phyloP scores from a whole-genome alignment of 2,113 vertebrate genomes.

The Salvelinus namaycush region DNA sequence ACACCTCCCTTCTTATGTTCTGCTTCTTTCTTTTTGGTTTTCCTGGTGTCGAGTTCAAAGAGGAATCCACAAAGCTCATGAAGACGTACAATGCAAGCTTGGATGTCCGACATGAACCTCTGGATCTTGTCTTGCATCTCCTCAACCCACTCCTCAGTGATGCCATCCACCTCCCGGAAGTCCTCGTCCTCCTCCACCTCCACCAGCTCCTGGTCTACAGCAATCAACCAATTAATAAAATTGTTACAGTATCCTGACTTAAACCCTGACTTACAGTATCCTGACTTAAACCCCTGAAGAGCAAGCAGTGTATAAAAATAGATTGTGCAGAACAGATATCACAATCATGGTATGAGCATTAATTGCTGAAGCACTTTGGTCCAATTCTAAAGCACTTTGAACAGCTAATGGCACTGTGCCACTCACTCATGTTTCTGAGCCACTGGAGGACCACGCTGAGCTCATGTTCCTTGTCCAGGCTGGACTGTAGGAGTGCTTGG shows the following conservation, averaged over 20 bases:
- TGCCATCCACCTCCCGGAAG: background rate
- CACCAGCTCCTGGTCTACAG: conserved; percentile 7
- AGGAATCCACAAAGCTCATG: conserved; percentile 3
- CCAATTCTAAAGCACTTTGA: too few relatives aligned
- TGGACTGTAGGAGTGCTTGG: conserved; percentile 10
- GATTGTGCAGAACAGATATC: too few relatives aligned
- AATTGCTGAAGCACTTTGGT: too few relatives aligned
- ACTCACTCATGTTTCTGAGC: conserved; percentile 20
- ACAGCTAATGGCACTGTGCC: too few relatives aligned
- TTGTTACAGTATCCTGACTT: too few relatives aligned
- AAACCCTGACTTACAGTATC: too few relatives aligned
- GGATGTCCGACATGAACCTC: background rate
- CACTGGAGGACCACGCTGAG: conserved; percentile 8
- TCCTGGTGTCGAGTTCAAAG: background rate
- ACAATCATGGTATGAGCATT: too few relatives aligned
- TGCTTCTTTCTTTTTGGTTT: background rate
- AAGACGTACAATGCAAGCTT: conserved; percentile 4
- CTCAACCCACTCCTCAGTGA: conserved; percentile 22
- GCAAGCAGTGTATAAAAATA: too few relatives aligned
- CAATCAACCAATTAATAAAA: background rate
- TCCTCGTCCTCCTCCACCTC: background rate
- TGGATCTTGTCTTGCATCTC: conserved; percentile 26
- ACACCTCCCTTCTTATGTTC: conserved; percentile 16
- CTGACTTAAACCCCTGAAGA: too few relatives aligned
- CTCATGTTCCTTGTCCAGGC: conserved; percentile 8